Conservation (phyloP, 2,888 invertebrate genomes). For the Sinodicranocentrus sp. region DNA sequence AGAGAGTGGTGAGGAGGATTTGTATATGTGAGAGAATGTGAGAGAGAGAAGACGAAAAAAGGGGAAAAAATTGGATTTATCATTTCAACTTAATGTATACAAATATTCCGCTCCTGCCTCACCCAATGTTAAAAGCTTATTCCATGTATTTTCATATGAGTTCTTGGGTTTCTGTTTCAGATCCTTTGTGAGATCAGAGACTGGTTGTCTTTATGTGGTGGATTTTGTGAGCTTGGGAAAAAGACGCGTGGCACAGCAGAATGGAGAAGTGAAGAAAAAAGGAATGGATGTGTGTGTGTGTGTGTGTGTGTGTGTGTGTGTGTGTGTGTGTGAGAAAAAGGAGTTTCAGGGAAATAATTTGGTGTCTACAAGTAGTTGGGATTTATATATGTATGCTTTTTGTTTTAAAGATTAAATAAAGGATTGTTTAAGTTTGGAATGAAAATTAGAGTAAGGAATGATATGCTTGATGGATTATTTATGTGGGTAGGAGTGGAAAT, state of each 20-base stretch:
- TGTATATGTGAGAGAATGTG: not conserved
- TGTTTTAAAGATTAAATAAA: too few species aligned
- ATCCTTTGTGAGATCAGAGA: not conserved
- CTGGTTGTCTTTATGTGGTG: not conserved
- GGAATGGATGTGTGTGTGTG: too few species aligned
- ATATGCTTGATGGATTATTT: too few species aligned
- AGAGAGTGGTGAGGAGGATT: not conserved
- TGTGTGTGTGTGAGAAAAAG: not conserved
- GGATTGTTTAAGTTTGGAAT: too few species aligned
- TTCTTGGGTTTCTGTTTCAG: not conserved
- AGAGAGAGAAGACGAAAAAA: not conserved
- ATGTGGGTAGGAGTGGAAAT: too few species aligned
- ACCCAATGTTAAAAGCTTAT: constrained; percentile 1
- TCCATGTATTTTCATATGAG: not conserved
- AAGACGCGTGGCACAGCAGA: not conserved
- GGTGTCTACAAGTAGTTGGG: too few species aligned
- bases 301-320: not conserved
- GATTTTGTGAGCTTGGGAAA: not conserved
- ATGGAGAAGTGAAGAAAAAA: too few species aligned
- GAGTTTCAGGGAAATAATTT: too few species aligned
- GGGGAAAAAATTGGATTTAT: too few species aligned
- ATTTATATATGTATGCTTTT: too few species aligned
- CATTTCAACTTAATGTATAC: too few species aligned
- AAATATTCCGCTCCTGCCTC: constrained; percentile 14
- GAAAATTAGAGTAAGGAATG: too few species aligned